Evolutionary conservation across 2,888 invertebrate genomes (phyloP).

Genomic region (Agrochola litura): DNA sequence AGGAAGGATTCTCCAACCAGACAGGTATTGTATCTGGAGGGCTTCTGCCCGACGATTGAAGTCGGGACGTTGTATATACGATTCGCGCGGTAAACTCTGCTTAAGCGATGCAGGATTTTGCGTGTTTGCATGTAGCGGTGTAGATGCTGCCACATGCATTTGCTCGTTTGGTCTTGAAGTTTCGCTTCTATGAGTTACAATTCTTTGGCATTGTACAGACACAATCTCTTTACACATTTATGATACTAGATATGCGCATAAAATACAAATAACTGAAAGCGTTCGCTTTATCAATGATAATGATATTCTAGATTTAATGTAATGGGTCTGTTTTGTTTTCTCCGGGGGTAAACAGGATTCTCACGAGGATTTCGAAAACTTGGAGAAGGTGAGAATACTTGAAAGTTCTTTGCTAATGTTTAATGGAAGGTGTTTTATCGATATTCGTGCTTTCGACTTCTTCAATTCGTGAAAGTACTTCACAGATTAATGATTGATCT

Average conservation of each 20-base stretch:
- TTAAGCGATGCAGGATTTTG: too few relatives aligned
- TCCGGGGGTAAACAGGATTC: constrained; percentile 46
- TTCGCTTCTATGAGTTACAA: constrained; percentile 19
- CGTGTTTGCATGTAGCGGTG: too few relatives aligned
- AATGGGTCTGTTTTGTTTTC: constrained; percentile 60
- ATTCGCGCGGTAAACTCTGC: too few relatives aligned
- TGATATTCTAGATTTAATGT: constrained; percentile 64
- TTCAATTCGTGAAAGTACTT: too few relatives aligned
- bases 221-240: constrained; percentile 62
- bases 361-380: constrained; percentile 42
- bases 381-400: constrained; percentile 12
- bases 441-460: not conserved
- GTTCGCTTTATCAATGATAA: constrained; percentile 63
- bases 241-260: constrained; percentile 64
- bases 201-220: constrained; percentile 37
- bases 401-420: constrained; percentile 14
- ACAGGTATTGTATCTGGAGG: too few relatives aligned
- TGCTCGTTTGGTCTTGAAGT: not conserved
- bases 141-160: not conserved
- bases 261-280: constrained; percentile 64
- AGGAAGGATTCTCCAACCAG: too few relatives aligned
- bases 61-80: too few relatives aligned
- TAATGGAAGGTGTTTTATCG: not conserved
- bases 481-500: not conserved
- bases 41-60: too few relatives aligned